Percentiles rank a stretch among this genome's conserved stretches.
These are phyloP conservation scores for Melanotaenia trifasciata DNA, from an alignment of 2,797 vertebrate genomes.

Conservation along the genomic window DNA sequence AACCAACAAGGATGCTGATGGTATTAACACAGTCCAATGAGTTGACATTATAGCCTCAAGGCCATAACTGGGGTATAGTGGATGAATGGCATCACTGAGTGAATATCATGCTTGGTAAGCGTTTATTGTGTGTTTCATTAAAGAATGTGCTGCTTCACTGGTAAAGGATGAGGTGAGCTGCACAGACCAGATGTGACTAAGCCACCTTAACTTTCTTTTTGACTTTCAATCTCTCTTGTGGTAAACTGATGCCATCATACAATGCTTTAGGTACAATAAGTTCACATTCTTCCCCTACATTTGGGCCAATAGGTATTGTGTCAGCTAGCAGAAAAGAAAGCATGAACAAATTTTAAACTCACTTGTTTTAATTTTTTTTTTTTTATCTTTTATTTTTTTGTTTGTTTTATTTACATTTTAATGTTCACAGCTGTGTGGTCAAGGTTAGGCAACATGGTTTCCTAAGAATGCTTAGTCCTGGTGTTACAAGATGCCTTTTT, in stretches of 20 bases:
- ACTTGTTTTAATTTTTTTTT: no score
- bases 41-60: conserved; percentile 50
- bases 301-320: not conserved
- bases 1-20: conserved; percentile 71
- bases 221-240: not conserved
- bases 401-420: no score
- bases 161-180: conserved; percentile 31
- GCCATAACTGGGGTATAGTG: conserved; percentile 40
- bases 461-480: no score
- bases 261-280: not conserved
- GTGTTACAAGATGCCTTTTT: no score
- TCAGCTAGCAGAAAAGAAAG: not conserved
- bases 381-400: no score
- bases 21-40: conserved; percentile 53
- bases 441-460: no score
- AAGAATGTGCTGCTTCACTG: conserved; percentile 34
- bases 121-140: conserved; percentile 49
- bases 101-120: conserved; percentile 49
- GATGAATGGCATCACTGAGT: conserved; percentile 43
- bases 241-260: not conserved
- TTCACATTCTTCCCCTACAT: not conserved
- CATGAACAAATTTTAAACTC: not conserved
- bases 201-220: not conserved
- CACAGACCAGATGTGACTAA: conserved; percentile 17
- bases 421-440: no score